Evolutionary conservation across 2,888 invertebrate species (phyloP), one percentile per base, ranked within the genome.

Genomic region (Spicauda simplicius): DNA sequence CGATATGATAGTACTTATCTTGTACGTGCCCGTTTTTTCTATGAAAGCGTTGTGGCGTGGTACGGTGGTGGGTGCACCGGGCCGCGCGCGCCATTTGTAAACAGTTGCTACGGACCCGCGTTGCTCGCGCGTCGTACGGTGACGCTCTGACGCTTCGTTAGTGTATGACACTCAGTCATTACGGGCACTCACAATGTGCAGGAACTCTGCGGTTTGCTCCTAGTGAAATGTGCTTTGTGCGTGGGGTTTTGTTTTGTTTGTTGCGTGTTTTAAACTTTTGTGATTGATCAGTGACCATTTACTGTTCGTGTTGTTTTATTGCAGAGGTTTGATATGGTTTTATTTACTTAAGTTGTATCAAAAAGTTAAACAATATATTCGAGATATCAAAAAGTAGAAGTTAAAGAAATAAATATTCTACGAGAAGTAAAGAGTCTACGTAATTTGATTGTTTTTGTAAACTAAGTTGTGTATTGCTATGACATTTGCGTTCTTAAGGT

Each of bases 1-100:
- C 73, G 71, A 78, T 78, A 78, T 82, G 85, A 87, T 87, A 87
- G 79, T 77, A 76, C 85, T 88, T 90, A 90, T 91, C 90, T 78
- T 63, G 41, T 72, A 72, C 75, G 76, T 82, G 79, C 75, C 81
- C 78, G 78, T 85, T 87, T 88, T 88, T 87, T 86, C 80, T 80
- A 82, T 80, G 75, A 80, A 83, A 79, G 74, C 73, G 71, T 62
- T 65, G 16, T 12, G 8, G 41, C 52, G n/a, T 50, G 50, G 50
- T 7, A 71, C 71, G 76, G 73, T 77, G 81, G 79, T 79, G 81
- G 81, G 81, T 81, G 84, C 86, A 82, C 81, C 82, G 81, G 62
- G 69, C 77, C 77, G 77, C 76, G 80, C 76, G 77, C 78, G 72
- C 73, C 77, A 77, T 74, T 76, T 77, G 78, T 77, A 74, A 79